Base-by-base conservation (phyloP, 64 coral and sea anemone genomes). In the Montipora efflorescens region DNA sequence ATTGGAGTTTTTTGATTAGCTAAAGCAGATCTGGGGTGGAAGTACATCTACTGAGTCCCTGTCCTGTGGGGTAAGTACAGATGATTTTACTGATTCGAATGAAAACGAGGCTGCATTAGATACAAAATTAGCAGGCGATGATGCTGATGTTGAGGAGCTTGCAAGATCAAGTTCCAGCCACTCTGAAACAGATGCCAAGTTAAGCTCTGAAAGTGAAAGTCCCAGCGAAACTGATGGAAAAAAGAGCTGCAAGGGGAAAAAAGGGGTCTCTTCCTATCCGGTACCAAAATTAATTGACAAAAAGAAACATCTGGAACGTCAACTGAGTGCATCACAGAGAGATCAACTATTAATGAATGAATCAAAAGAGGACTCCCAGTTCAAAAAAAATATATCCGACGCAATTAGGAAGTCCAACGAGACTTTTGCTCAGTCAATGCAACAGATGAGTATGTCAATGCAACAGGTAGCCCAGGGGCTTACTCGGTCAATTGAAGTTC, bases 221-320 rank as follows among this genome's bases (percentile, higher is more conserved):
- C 16, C 79, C 7, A 82, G 89, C 51, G 59, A 4, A 28, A 82
- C 52, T 22, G 48, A 8, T 90, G 88, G 57, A 72, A 91, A 82
- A 81, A 73, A 72, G 25, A n/a, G 62, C 55, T 80, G 4, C 48
- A 80, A 57, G 49, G 7, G 47, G n/a, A 82, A 43, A 48, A 82
- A 91, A 80, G 82, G 89, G 55, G 76, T 3, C 8, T 28, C 61
- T 16, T n/a, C 47, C 67, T 82, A 91, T 73, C 77, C 78, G 11
- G 77, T 47, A 25, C 89, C 78, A 50, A 91, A 90, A 74, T 55
- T 82, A 53, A 82, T 81, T 44, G 89, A 91, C 67, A 91, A 82
- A 91, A 67, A 78, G 47, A 91, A 73, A 72, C 89, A 82, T 81
- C 36, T 91, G 57, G 89, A 91, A 70, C 66, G 89, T 81, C 89